Percentiles rank a stretch among this genome's conserved stretches.
phyloP scores from a whole-genome alignment of 2,797 vertebrate species.

The Peromyscus attwateri region DNA sequence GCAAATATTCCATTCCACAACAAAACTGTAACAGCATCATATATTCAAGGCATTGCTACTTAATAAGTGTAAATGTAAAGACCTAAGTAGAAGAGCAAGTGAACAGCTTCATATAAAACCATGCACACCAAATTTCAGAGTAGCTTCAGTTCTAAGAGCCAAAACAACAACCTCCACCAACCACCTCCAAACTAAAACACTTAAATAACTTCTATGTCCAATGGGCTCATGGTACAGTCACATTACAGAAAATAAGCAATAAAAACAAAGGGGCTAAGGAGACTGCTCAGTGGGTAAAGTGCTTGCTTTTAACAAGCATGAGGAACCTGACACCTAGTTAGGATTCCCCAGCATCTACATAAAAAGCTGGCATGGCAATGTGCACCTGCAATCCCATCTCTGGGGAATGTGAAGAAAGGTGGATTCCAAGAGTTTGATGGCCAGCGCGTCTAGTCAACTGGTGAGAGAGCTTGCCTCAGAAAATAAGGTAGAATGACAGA shows the following conservation, averaged over 20 bases:
- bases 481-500: neutral
- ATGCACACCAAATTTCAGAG: neutral
- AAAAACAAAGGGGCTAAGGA: neutral
- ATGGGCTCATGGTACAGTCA: neutral
- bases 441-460: neutral
- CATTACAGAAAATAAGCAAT: neutral
- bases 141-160: neutral
- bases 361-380: neutral
- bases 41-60: slow-evolving; percentile 5
- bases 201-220: slow-evolving; percentile 7
- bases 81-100: neutral
- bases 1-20: neutral
- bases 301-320: neutral
- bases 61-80: neutral
- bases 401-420: neutral
- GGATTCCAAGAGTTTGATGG: neutral
- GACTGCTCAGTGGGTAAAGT: neutral
- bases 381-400: neutral
- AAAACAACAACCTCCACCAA: neutral
- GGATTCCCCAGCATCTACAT: neutral
- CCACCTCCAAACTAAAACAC: neutral
- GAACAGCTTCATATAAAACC: slow-evolving; percentile 20
- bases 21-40: neutral
- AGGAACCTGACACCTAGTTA: neutral
- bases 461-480: neutral